phyloP scores from a whole-genome alignment of 1,140 invertebrate species.

The Ceratina japonica region DNA sequence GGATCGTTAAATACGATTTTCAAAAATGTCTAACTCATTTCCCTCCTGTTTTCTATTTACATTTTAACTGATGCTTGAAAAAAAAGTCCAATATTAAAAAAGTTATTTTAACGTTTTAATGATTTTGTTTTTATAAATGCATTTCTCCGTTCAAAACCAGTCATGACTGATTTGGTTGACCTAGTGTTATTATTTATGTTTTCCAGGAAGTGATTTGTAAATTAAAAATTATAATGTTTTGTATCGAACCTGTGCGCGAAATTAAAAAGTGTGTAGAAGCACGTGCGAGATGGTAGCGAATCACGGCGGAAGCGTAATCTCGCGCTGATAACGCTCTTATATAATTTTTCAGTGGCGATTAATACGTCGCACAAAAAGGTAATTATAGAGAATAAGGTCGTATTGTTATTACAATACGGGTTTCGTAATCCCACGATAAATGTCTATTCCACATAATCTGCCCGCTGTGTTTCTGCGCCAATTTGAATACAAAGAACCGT shows the following conservation, averaged over 20 bases:
- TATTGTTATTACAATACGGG: slow-evolving; percentile 58
- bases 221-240: too few species aligned
- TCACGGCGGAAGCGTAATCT: slow-evolving; percentile 26
- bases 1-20: neutral
- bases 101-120: too few species aligned
- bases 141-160: too few species aligned
- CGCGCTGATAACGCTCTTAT: neutral
- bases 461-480: slow-evolving; percentile 51
- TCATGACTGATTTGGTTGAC: too few species aligned
- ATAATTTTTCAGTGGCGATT: slow-evolving; percentile 45
- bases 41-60: too few species aligned
- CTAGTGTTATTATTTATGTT: too few species aligned
- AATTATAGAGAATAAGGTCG: slow-evolving; percentile 49
- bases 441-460: slow-evolving; percentile 59
- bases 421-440: slow-evolving; percentile 62
- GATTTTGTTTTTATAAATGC: too few species aligned
- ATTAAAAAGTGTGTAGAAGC: too few species aligned
- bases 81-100: too few species aligned
- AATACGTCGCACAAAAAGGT: slow-evolving; percentile 41
- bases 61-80: too few species aligned
- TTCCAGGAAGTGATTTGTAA: too few species aligned
- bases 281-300: neutral
- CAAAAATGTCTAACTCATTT: neutral
- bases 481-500: slow-evolving; percentile 65
- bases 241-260: too few species aligned